Evolutionary conservation across 1,140 invertebrate species (phyloP).

Genomic region (Dermatophagoides farinae): DNA sequence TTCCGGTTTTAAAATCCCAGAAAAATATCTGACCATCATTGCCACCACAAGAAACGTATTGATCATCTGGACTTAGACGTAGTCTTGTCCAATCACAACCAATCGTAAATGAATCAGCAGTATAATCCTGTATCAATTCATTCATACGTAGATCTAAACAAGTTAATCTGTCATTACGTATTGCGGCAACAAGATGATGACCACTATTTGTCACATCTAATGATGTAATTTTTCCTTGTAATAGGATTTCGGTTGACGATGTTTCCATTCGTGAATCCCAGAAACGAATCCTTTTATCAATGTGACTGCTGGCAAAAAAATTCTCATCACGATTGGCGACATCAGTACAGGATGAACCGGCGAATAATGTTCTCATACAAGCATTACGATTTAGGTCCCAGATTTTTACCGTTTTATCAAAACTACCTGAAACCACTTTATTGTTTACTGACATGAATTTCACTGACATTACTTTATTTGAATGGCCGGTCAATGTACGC

Average conservation of each 20-base stretch:
- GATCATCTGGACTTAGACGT: conserved; percentile 69
- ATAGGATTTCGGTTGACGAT: conserved; percentile 50
- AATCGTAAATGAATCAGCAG: conserved; percentile 80
- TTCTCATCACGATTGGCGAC: conserved; percentile 74
- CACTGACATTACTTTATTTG: conserved; percentile 78
- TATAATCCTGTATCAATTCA: conserved; percentile 65
- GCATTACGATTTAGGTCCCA: conserved; percentile 46
- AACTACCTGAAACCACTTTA: conserved; percentile 47
- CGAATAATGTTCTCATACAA: conserved; percentile 89
- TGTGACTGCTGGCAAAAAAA: conserved; percentile 87
- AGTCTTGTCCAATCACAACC: conserved; percentile 82
- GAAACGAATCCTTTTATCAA: conserved; percentile 85
- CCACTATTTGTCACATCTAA: conserved; percentile 76
- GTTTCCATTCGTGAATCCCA: conserved; percentile 60
- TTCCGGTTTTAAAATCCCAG: conserved; percentile 59
- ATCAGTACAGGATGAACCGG: conserved; percentile 88
- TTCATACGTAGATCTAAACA: conserved; percentile 83
- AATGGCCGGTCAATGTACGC: conserved; percentile 91
- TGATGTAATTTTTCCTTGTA: conserved; percentile 85
- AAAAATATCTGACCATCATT: conserved; percentile 72
- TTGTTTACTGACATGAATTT: conserved; percentile 71
- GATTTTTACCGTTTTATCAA: conserved; percentile 87
- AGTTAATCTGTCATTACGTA: conserved; percentile 80
- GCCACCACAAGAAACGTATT: conserved; percentile 69
- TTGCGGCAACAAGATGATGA: conserved; percentile 67